Conservation (phyloP, 2,113 vertebrate species). For the cattle (Bos taurus) region ARS-UCD2.0 NC_037328.1:1891001-1891500, state of each 20-base stretch:
- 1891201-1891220: background rate
- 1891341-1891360: background rate
- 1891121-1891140: background rate
- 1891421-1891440: too few relatives aligned
- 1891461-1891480: background rate
- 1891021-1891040: background rate
- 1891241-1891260: accelerated
- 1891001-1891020: background rate
- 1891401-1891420: background rate
- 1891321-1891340: background rate
- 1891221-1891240: background rate
- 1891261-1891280: background rate
- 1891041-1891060: accelerated
- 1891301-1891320: background rate
- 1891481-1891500: background rate
- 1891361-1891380: background rate
- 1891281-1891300: background rate
- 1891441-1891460: background rate
- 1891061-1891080: background rate
- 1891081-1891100: background rate
- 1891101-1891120: background rate
- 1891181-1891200: background rate
- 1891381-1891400: background rate
- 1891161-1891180: background rate
- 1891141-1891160: background rate